These are phyloP conservation scores for Philaethria dido DNA, from an alignment of 2,888 invertebrate species.

Conservation along the genomic window DNA sequence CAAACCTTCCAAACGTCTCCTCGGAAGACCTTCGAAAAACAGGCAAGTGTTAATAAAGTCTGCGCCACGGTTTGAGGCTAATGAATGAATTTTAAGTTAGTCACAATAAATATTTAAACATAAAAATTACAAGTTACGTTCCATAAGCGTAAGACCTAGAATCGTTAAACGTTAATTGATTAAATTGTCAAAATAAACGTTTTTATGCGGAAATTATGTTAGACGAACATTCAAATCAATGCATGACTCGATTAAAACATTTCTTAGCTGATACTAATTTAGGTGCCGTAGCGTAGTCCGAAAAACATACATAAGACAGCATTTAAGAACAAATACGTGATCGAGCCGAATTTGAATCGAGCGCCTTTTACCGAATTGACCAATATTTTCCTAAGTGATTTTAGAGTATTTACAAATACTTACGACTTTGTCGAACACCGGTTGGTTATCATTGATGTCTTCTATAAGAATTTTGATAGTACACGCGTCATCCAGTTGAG, in stretches of 20 bases:
- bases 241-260: constrained; percentile 16
- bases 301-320: constrained; percentile 6
- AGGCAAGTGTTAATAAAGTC: constrained; percentile 76
- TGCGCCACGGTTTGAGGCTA: constrained; percentile 74
- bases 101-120: constrained; percentile 45
- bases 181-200: constrained; percentile 24
- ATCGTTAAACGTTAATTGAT: constrained; percentile 41
- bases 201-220: constrained; percentile 23
- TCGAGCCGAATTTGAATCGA: constrained; percentile 35
- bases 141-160: constrained; percentile 50
- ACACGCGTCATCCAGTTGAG: constrained; percentile 95
- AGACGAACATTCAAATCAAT: constrained; percentile 17
- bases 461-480: constrained; percentile 95
- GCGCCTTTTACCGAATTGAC: constrained; percentile 26
- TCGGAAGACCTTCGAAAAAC: constrained; percentile 86
- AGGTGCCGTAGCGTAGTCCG: constrained; percentile 28
- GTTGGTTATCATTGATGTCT: constrained; percentile 96
- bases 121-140: constrained; percentile 36
- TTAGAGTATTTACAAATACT: constrained; percentile 61
- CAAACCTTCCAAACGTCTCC: constrained; percentile 87
- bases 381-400: constrained; percentile 12
- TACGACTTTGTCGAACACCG: constrained; percentile 91
- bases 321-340: constrained; percentile 8
- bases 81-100: constrained; percentile 53
- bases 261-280: constrained; percentile 24